Conservation (phyloP, 1,140 invertebrate species). For the Achatina immaculata region DNA sequence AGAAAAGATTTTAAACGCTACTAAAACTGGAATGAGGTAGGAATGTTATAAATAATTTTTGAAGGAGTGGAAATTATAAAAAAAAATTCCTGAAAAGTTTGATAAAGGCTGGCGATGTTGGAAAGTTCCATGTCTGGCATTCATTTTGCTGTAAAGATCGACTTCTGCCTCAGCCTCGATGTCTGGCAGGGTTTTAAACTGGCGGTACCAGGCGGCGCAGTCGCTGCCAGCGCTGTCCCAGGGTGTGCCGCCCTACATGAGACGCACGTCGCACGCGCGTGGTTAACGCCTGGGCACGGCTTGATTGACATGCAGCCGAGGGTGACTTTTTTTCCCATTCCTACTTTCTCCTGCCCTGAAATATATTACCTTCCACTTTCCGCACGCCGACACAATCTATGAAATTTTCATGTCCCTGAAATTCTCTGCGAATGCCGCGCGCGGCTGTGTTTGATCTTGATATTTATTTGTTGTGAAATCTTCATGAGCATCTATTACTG, state of each 20-base stretch:
- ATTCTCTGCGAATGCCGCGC: not conserved
- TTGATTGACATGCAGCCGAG: not conserved
- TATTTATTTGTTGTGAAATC: conserved; percentile 37
- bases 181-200: too few species aligned
- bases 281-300: not conserved
- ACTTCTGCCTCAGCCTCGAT: too few species aligned
- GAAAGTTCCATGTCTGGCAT: too few species aligned
- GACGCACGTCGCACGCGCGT: not conserved
- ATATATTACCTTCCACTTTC: not conserved
- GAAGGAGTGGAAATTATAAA: too few species aligned
- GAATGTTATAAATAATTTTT: too few species aligned
- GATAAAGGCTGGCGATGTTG: too few species aligned
- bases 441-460: not conserved
- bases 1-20: too few species aligned
- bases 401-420: conserved; percentile 38
- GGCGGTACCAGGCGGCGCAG: not conserved
- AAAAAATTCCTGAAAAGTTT: too few species aligned
- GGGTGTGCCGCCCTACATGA: not conserved
- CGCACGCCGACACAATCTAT: conserved; percentile 9
- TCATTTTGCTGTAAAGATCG: too few species aligned
- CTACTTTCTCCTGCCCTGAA: not conserved
- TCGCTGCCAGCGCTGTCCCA: not conserved
- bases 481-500: conserved; percentile 21
- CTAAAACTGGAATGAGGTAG: too few species aligned
- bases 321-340: not conserved